These are phyloP conservation scores for Noctua comes DNA, from an alignment of 2,888 invertebrate species.

Conservation along the genomic window DNA sequence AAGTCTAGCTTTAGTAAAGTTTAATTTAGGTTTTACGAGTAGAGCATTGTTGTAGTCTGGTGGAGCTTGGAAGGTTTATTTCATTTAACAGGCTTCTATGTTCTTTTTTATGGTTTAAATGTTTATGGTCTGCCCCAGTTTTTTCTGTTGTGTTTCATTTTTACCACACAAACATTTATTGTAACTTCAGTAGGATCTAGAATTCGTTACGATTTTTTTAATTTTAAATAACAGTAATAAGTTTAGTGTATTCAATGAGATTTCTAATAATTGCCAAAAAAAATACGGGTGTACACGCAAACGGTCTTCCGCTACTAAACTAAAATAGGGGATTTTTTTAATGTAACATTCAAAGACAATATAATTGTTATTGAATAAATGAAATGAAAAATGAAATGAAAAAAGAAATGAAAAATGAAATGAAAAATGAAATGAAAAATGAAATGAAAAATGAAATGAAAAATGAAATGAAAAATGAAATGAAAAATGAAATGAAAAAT, in stretches of 20 bases:
- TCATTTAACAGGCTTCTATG: neutral
- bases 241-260: neutral
- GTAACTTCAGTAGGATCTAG: neutral
- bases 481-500: too few relatives aligned
- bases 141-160: neutral
- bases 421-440: too few relatives aligned
- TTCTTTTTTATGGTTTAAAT: neutral
- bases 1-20: slow-evolving; percentile 16
- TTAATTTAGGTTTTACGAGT: slow-evolving; percentile 30
- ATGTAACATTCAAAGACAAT: too few relatives aligned
- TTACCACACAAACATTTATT: neutral
- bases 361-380: too few relatives aligned
- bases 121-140: neutral
- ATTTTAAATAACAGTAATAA: neutral
- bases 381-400: too few relatives aligned
- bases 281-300: too few relatives aligned
- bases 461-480: too few relatives aligned
- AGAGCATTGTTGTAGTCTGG: neutral
- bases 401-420: too few relatives aligned
- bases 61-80: neutral
- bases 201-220: neutral
- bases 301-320: neutral
- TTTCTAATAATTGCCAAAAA: too few relatives aligned
- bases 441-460: too few relatives aligned
- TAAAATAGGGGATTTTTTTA: too few relatives aligned